A percentile compares a stretch with the other conserved stretches of the same genome.
These are phyloP conservation scores for Elymnias hypermnestra DNA, from an alignment of 1,140 invertebrate species.

Conservation along the genomic window DNA sequence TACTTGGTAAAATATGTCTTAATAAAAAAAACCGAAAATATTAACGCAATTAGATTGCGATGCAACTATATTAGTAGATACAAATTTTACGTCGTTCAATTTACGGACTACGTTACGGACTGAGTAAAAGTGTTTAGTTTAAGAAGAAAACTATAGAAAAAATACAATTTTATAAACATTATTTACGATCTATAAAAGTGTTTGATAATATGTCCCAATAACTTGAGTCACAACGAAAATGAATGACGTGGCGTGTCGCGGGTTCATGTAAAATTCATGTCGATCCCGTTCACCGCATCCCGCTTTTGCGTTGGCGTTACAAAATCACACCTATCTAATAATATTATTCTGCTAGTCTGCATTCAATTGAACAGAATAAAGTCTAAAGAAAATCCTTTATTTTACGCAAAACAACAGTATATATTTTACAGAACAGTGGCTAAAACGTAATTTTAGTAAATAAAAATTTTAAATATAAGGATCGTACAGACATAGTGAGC, in stretches of 20 bases:
- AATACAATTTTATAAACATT: neutral
- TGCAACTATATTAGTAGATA: too few relatives aligned
- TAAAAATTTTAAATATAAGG: too few relatives aligned
- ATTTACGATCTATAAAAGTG: conserved; percentile 7
- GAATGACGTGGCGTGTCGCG: conserved; percentile 43
- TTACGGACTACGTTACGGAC: too few relatives aligned
- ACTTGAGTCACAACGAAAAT: conserved; percentile 29
- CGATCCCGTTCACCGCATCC: conserved; percentile 23
- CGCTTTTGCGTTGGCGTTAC: conserved; percentile 35
- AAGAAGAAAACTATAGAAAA: too few relatives aligned
- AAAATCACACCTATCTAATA: conserved; percentile 63
- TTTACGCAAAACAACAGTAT: too few relatives aligned
- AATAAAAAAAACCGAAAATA: too few relatives aligned
- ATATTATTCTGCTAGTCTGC: conserved; percentile 33
- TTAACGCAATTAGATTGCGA: too few relatives aligned
- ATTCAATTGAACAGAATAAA: neutral
- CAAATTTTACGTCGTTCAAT: neutral
- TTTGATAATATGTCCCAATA: conserved; percentile 25
- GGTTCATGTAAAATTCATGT: conserved; percentile 70
- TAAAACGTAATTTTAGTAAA: too few relatives aligned
- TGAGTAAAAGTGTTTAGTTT: too few relatives aligned
- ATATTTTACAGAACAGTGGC: too few relatives aligned
- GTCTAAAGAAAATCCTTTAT: neutral
- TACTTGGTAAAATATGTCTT: too few relatives aligned
- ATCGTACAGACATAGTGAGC: too few relatives aligned